phyloP scores from a whole-genome alignment of 2,797 vertebrate species.

The Sebastes taczanowskii region DNA sequence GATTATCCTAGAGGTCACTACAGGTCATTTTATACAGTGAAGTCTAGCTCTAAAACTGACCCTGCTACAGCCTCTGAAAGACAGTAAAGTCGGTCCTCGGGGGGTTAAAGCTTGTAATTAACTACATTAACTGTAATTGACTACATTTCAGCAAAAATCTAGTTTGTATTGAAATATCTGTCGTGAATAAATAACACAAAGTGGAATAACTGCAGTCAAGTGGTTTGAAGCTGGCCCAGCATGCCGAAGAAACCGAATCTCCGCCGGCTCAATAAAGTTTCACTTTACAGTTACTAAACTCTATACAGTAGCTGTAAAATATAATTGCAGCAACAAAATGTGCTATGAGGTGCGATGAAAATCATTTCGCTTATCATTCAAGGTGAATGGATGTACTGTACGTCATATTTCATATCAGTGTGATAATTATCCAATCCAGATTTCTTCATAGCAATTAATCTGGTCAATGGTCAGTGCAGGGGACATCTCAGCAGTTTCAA shows the following conservation, averaged over 20 bases:
- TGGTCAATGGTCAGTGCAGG: background rate
- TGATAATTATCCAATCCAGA: conserved; percentile 7
- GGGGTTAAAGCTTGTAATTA: background rate
- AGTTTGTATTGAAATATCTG: background rate
- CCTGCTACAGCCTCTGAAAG: no score
- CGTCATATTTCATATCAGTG: background rate
- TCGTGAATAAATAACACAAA: background rate
- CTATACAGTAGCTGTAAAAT: background rate
- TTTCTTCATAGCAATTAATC: background rate
- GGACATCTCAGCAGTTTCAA: background rate
- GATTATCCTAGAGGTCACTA: no score
- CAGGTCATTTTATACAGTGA: no score
- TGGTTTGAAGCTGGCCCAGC: background rate
- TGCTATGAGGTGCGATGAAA: background rate
- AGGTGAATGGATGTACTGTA: background rate
- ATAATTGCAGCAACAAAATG: background rate
- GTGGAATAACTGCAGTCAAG: background rate
- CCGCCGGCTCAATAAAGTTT: background rate
- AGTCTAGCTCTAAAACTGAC: no score
- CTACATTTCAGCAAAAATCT: background rate
- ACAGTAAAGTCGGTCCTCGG: no score
- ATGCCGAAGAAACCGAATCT: background rate
- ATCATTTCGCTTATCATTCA: background rate
- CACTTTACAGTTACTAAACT: background rate
- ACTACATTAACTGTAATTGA: no score